Evolutionary conservation across 2,888 invertebrate species (phyloP).

Genomic region (Clunio marinus): DNA sequence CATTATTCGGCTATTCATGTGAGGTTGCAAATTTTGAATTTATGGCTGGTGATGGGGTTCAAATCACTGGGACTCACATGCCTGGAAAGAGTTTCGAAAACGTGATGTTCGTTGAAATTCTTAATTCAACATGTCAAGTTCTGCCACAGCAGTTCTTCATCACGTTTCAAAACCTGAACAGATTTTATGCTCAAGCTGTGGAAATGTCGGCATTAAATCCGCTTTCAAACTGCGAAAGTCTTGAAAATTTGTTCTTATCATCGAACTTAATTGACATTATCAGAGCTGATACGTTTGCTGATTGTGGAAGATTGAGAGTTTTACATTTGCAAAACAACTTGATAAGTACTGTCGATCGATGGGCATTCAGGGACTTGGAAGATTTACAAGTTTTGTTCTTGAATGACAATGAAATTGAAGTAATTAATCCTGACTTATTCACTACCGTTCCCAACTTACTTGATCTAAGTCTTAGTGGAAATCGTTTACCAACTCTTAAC

Average conservation of each 20-base stretch:
- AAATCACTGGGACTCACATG: not conserved
- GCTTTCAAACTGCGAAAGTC: not conserved
- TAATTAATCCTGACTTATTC: not conserved
- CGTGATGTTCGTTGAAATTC: not conserved
- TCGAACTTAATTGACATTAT: not conserved
- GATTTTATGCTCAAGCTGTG: not conserved
- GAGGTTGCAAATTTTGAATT: constrained; percentile 4
- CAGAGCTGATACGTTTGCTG: constrained; percentile 6
- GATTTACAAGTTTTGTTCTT: not conserved
- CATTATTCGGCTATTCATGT: not conserved
- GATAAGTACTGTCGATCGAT: not conserved
- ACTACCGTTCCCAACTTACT: not conserved
- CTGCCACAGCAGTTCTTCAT: not conserved
- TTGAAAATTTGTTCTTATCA: not conserved
- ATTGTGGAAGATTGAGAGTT: not conserved
- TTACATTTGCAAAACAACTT: not conserved
- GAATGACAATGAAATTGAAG: not conserved
- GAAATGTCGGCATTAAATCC: not conserved
- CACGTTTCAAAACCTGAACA: not conserved
- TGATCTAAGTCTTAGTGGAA: not conserved
- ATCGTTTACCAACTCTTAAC: not conserved
- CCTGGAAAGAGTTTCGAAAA: not conserved
- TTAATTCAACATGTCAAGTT: not conserved
- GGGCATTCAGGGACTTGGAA: not conserved
- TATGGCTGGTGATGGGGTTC: not conserved